Evolutionary conservation across 1,140 invertebrate genomes (phyloP), one percentile per base, ranked within the genome.

Genomic region (Batillaria attramentaria): DNA sequence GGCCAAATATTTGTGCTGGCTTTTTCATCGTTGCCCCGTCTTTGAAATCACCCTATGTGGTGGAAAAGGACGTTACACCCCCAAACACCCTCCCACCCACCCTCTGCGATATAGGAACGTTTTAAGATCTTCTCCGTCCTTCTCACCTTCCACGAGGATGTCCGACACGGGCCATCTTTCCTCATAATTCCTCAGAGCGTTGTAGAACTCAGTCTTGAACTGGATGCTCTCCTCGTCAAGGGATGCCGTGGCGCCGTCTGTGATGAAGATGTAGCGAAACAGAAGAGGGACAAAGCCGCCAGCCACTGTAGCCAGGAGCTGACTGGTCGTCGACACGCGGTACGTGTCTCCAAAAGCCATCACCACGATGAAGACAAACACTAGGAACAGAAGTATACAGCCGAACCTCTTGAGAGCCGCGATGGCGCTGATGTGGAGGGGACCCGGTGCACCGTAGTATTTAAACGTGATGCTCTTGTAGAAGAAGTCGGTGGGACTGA

Each of bases 271-370:
- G 46, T 84, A 83, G 5, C 84, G 77, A 39, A 89, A 85, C 1
- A 89, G 37, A 72, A 84, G 86, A 10, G 87, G 87, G 16, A 88
- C 31, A 75, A 87, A 83, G 16, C 87, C 85, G 16, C 85, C 85
- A 8, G 82, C 85, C 3, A 85, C 78, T 3, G 87, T 85, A 33
- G 85, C 87, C 28, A 88, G 50, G 50, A 86, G 84, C 72, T 87
- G 86, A 77, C 86, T 87, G 72, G 84, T 85, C 0, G 83, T 70
- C 24, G 84, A 86, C 18, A 87, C 80, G 41, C 81, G 57, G 42
- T 87, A 88, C 33, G 81, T 78, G n/a, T 87, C 83, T 20, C 85
- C 84, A 77, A 88, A 86, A 0, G 85, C 82, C 76, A 87, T 77
- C 5, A 88, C 85, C 35, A 88, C 82, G 13, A 88, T 42, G 18